Percentiles rank a stretch among this genome's conserved stretches.
Conservation (phyloP, 2,888 invertebrate species). For the Leptura quadrifasciata region DNA sequence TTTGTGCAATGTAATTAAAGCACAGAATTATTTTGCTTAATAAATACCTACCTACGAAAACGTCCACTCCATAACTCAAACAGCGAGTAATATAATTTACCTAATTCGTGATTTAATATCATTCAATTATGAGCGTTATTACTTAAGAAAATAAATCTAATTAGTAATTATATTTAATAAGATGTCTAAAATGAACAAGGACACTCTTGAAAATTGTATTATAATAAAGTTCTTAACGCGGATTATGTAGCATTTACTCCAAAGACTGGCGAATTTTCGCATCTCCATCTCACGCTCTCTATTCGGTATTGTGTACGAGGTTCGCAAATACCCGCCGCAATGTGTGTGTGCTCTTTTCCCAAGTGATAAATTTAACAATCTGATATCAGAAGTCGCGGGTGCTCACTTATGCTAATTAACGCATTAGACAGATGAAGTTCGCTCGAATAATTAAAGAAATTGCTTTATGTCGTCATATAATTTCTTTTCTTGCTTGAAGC, state of each 20-base stretch:
- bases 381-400: conserved; percentile 3
- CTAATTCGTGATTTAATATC: not conserved
- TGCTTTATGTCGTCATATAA: conserved; percentile 10
- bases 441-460: conserved; percentile 17
- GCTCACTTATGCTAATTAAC: conserved; percentile 19
- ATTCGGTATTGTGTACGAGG: not conserved
- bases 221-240: conserved; percentile 15
- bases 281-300: not conserved
- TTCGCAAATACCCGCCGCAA: not conserved
- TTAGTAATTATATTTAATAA: conserved; percentile 14
- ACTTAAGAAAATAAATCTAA: conserved; percentile 14
- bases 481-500: not conserved
- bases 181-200: conserved; percentile 18
- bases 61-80: conserved; percentile 1
- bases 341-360: conserved; percentile 3
- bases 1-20: not conserved
- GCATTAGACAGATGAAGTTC: conserved; percentile 2
- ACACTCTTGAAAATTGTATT: conserved; percentile 19
- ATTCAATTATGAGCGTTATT: conserved; percentile 4
- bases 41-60: not conserved
- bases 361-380: conserved; percentile 1
- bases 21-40: not conserved
- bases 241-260: conserved; percentile 15
- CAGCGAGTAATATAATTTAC: not conserved
- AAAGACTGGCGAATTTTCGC: not conserved